Conservation (phyloP, 2,888 invertebrate species). For the Diadromus collaris region DNA sequence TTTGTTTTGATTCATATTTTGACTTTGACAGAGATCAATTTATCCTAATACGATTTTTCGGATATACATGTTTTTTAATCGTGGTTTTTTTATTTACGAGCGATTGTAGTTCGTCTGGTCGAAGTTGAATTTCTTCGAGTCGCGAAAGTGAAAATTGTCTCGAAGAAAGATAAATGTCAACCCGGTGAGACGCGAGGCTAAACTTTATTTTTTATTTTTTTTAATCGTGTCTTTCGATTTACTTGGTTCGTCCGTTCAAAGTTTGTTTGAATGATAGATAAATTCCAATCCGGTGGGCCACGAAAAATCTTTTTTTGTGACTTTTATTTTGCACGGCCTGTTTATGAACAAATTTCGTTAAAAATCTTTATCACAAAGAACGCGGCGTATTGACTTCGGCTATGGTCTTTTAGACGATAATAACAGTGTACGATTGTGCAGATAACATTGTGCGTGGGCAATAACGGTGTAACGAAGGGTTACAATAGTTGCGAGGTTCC, state of each 20-base stretch:
- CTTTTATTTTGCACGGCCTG: not conserved
- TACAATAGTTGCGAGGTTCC: conserved; percentile 6
- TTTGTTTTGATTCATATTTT: not conserved
- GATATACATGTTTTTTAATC: not conserved
- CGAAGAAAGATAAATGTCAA: not conserved
- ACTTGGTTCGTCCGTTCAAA: no score
- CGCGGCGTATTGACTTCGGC: conserved; percentile 9
- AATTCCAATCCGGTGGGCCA: not conserved
- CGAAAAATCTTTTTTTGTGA: not conserved
- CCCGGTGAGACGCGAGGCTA: not conserved
- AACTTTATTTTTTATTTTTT: not conserved
- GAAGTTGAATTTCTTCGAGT: not conserved
- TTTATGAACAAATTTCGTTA: not conserved
- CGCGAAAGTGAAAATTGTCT: not conserved
- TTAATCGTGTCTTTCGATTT: no score
- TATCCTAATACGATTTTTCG: not conserved
- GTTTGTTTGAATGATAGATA: no score
- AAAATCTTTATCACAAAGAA: conserved; percentile 13
- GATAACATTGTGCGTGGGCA: not conserved
- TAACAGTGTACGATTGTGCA: conserved; percentile 33
- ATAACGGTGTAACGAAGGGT: conserved; percentile 6
- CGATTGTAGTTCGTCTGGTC: not conserved
- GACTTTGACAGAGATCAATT: not conserved
- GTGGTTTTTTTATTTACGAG: no score
- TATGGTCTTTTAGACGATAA: conserved; percentile 15